Evolutionary conservation across 2,888 invertebrate species (phyloP).

Genomic region (Drosophila infuscata): DNA sequence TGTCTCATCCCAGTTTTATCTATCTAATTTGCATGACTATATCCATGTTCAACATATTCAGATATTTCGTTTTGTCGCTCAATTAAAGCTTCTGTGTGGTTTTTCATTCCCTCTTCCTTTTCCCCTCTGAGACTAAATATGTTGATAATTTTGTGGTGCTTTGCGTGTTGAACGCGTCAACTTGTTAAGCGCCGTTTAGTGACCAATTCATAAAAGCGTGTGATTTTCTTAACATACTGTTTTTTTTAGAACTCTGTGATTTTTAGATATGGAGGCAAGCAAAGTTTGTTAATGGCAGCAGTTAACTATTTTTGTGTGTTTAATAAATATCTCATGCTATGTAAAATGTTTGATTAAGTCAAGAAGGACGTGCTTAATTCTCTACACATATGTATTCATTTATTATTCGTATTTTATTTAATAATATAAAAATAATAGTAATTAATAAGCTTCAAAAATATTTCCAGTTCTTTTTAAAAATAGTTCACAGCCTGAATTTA

Average conservation of each 20-base stretch:
- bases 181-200: constrained; percentile 78
- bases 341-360: not conserved
- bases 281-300: not conserved
- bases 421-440: not conserved
- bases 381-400: not conserved
- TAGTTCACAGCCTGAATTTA: not conserved
- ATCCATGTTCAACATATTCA: constrained; percentile 35
- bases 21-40: constrained; percentile 16
- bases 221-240: constrained; percentile 57
- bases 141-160: constrained; percentile 51
- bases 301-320: not conserved
- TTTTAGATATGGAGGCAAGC: not conserved
- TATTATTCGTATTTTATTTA: not conserved
- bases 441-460: not conserved
- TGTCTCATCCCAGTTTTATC: not conserved
- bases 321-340: not conserved
- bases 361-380: not conserved
- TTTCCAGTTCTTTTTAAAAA: not conserved
- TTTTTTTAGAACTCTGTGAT: constrained; percentile 9
- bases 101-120: not conserved
- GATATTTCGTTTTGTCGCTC: constrained; percentile 55
- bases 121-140: not conserved
- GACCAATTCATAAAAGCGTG: constrained; percentile 70
- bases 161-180: constrained; percentile 76
- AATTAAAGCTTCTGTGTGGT: constrained; percentile 46